phyloP scores from a whole-genome alignment of 2,797 vertebrate genomes.

The Cuculus canorus region DNA sequence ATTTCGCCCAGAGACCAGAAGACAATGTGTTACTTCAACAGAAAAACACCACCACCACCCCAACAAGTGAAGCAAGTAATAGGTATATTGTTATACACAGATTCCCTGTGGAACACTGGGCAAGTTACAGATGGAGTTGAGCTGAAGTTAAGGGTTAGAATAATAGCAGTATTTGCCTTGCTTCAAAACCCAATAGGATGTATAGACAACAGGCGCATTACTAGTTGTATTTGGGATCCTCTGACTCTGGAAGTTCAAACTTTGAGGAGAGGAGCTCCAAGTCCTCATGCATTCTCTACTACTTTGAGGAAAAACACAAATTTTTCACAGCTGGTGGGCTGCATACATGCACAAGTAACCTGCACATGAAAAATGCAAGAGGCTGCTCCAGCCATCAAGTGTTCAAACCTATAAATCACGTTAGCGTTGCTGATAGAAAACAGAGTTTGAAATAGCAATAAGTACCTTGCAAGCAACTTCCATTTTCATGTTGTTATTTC shows the following conservation, averaged over 20 bases:
- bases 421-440: not conserved
- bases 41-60: not conserved
- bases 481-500: slow-evolving; percentile 88
- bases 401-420: not conserved
- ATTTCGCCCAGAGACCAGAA: not conserved
- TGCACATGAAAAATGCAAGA: not conserved
- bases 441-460: not conserved
- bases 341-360: not conserved
- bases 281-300: not conserved
- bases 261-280: not conserved
- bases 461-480: slow-evolving; percentile 94
- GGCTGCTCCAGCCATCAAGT: not conserved
- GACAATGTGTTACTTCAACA: not conserved
- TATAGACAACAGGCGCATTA: not conserved
- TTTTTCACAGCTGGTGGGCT: not conserved
- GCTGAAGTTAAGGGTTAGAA: not conserved
- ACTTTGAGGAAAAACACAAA: not conserved
- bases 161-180: not conserved
- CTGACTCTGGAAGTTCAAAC: not conserved
- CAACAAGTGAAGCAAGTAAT: not conserved
- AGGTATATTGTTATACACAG: not conserved
- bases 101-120: not conserved
- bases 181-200: not conserved
- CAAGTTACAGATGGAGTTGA: not conserved
- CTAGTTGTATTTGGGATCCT: not conserved